Base-by-base conservation (phyloP, 1,140 invertebrate genomes). In the Metopolophium dirhodum region DNA sequence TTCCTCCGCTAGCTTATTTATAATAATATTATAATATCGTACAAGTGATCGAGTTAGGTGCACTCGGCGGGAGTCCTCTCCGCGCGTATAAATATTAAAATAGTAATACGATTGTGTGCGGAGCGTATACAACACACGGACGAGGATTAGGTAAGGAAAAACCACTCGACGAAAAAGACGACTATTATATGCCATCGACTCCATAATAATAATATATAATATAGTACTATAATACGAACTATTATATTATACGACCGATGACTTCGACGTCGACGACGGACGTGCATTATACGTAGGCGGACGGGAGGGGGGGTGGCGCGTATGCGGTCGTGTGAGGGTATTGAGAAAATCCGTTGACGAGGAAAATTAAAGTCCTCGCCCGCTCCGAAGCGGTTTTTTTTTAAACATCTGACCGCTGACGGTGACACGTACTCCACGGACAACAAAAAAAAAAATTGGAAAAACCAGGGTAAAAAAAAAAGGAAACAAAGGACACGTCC, bases 301-400 rank as follows among this genome's bases (percentile, higher is more conserved):
- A 26, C 4, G 45, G 18, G 45, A 11, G 35, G 23, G 35, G 7
- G n/a, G 11, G 45, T 91, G 41, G 57, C n/a, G 61, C 61, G 30
- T 91, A 47, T 26, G 68, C 30, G n/a, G 0, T 26, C 90, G 90
- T 51, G 47, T 89, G 88, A 89, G 57, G 54, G 37, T 57, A 85
- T 93, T 93, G 91, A 93, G 91, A 93, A 93, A 86, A 93, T 54
- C 91, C 77, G 91, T 85, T 86, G 91, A 86, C 82, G 91, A 93
- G 91, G 91, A 93, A 93, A 93, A 93, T 93, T 93, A 93, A 93
- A 93, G 91, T 93, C 90, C 90, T 68, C 82, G n/a, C 82, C 82
- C 37, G 49, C 26, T 47, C 45, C 77, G 77, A 85, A 82, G 54
- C 61, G 90, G 77, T 77, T 91, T 91, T 91, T 91, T 91, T 54